Evolutionary conservation across 92 coral and sea anemone species (phyloP).

Genomic region (Ricordea florida): DNA sequence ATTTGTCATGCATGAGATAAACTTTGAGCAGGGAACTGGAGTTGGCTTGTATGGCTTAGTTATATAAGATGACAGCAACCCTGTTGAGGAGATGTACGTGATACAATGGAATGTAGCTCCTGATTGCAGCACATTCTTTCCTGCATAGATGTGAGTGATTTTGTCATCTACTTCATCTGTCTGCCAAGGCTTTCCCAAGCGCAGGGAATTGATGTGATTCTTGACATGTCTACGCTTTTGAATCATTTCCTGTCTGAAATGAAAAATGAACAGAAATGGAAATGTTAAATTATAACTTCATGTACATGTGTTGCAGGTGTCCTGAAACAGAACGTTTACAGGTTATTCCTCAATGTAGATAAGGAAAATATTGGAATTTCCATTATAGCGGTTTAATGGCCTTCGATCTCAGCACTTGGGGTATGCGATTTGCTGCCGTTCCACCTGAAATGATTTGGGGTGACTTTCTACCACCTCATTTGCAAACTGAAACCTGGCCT

Average conservation of each 20-base stretch:
- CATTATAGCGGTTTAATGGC: too few species aligned
- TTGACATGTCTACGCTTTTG: conserved; percentile 65
- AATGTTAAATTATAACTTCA: too few species aligned
- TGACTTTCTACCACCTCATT: too few species aligned
- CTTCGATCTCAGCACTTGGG: too few species aligned
- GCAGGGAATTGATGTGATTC: conserved; percentile 66
- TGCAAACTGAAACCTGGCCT: too few species aligned
- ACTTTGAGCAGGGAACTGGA: conserved; percentile 49
- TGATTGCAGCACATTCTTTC: conserved; percentile 74
- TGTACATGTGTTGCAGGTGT: too few species aligned
- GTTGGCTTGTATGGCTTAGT: conserved; percentile 66
- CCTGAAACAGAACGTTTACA: too few species aligned
- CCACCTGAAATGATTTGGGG: too few species aligned
- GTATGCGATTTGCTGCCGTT: too few species aligned
- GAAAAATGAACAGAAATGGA: not conserved
- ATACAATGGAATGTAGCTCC: conserved; percentile 76
- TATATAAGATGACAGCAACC: conserved; percentile 61
- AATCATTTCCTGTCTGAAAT: conserved; percentile 62
- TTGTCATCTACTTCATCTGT: conserved; percentile 41
- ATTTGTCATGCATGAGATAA: conserved; percentile 62
- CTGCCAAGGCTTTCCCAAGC: conserved; percentile 77
- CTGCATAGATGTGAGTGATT: conserved; percentile 56
- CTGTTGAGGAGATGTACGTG: conserved; percentile 36
- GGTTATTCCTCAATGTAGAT: too few species aligned
- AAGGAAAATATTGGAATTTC: too few species aligned